Percentiles rank a stretch among this genome's conserved stretches.
phyloP scores from a whole-genome alignment of 2,797 vertebrate species.

The Brachyrhaphis roseni region DNA sequence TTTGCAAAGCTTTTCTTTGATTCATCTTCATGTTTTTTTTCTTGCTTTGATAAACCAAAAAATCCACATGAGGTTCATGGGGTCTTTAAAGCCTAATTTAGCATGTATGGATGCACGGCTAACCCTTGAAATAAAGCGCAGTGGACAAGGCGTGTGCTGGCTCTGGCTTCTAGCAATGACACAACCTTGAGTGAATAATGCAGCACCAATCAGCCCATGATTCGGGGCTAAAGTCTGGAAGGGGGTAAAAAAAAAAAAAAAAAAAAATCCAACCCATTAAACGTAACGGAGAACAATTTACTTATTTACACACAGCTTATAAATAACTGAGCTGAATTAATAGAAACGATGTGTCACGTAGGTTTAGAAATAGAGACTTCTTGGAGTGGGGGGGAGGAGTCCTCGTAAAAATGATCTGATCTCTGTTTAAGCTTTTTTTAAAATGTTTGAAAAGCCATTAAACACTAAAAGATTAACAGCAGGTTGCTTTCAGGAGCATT shows the following conservation, averaged over 20 bases:
- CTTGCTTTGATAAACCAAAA: constrained; percentile 15
- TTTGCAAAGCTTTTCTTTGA: constrained; percentile 10
- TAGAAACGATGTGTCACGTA: constrained; percentile 37
- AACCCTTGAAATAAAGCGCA: constrained; percentile 71
- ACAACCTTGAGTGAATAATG: constrained; percentile 80
- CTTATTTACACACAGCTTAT: constrained; percentile 52
- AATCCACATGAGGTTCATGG: constrained; percentile 29
- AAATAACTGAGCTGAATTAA: constrained; percentile 37
- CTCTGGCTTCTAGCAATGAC: constrained; percentile 75
- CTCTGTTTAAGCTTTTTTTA: constrained; percentile 8
- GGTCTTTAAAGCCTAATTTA: constrained; percentile 55
- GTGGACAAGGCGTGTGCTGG: constrained; percentile 70
- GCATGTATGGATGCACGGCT: constrained; percentile 47
- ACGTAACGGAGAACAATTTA: constrained; percentile 71
- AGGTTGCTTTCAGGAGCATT: constrained; percentile 18
- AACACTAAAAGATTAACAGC: constrained; percentile 16
- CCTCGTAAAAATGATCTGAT: constrained; percentile 16
- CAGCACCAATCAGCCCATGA: constrained; percentile 67
- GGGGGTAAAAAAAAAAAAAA: neutral
- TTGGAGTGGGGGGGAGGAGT: neutral
- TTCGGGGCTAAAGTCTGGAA: constrained; percentile 60
- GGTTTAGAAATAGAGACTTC: constrained; percentile 6
- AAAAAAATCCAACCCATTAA: constrained; percentile 59
- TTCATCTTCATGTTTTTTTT: neutral
- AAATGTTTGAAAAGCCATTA: constrained; percentile 21